Evolutionary conservation across 2,797 vertebrate genomes (phyloP).

Genomic region (Threskiornis aethiopicus): DNA sequence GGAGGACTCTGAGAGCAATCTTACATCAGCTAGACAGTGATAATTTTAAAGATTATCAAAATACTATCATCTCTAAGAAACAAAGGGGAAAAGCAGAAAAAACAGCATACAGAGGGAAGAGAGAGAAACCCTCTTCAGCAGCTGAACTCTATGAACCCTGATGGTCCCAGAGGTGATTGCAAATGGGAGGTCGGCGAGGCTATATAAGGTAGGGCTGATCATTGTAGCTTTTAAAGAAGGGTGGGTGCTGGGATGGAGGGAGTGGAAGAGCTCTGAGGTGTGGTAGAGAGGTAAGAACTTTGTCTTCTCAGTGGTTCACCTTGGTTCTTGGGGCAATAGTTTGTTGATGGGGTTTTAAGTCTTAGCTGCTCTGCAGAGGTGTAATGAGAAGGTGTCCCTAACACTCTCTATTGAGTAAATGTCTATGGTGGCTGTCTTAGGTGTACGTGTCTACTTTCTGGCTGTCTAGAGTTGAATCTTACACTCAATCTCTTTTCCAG

Average conservation of each 20-base stretch:
- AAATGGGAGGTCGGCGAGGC: neutral
- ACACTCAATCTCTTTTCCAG: neutral
- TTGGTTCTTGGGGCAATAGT: neutral
- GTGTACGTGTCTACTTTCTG: rapidly evolving
- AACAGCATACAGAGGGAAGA: neutral
- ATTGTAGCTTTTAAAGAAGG: neutral
- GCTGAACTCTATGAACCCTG: neutral
- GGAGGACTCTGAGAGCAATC: neutral
- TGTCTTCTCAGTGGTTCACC: rapidly evolving
- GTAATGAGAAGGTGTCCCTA: neutral
- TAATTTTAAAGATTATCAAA: neutral
- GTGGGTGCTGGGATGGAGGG: rapidly evolving
- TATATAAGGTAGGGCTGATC: neutral
- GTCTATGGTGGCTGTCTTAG: neutral
- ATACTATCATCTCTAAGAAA: neutral
- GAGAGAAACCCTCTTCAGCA: neutral
- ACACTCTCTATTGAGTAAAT: rapidly evolving
- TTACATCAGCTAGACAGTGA: neutral
- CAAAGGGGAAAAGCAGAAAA: neutral
- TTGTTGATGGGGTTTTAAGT: neutral
- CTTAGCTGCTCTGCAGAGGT: neutral
- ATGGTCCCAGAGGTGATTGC: too few relatives aligned
- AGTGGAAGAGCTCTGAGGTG: neutral
- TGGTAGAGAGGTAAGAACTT: rapidly evolving
- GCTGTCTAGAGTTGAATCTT: neutral